A percentile compares a stretch with the other conserved stretches of the same genome.
Evolutionary conservation across 2,888 invertebrate species (phyloP).

Genomic region (Cephalotes varians): DNA sequence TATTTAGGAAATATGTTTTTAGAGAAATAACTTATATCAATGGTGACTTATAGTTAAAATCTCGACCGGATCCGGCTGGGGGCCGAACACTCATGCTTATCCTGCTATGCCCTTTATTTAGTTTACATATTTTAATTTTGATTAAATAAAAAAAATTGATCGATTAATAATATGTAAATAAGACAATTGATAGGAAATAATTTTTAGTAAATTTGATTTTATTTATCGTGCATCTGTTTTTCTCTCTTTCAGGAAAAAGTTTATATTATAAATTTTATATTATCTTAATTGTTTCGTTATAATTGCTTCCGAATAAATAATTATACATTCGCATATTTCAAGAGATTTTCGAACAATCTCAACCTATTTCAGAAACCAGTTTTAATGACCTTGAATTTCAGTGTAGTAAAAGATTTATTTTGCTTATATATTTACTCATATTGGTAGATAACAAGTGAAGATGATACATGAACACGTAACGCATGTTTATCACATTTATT

Average conservation of each 20-base stretch:
- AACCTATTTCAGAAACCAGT: constrained; percentile 66
- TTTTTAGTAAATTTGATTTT: neutral
- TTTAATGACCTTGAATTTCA: constrained; percentile 72
- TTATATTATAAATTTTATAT: neutral
- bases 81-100: too few relatives aligned
- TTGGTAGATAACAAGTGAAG: constrained; percentile 24
- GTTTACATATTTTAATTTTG: neutral
- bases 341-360: constrained; percentile 11
- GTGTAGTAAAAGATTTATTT: constrained; percentile 21
- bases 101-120: too few relatives aligned
- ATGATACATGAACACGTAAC: neutral
- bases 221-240: neutral
- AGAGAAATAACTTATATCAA: too few relatives aligned
- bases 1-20: too few relatives aligned
- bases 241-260: neutral
- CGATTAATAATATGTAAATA: neutral
- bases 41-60: too few relatives aligned
- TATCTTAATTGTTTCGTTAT: neutral
- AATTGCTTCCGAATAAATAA: too few relatives aligned
- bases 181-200: neutral
- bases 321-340: neutral
- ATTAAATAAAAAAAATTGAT: neutral
- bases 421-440: constrained; percentile 10
- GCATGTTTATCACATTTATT: neutral
- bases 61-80: too few relatives aligned